Conservation (phyloP, 2,797 vertebrate species). For the Onychomys leucogaster region DNA sequence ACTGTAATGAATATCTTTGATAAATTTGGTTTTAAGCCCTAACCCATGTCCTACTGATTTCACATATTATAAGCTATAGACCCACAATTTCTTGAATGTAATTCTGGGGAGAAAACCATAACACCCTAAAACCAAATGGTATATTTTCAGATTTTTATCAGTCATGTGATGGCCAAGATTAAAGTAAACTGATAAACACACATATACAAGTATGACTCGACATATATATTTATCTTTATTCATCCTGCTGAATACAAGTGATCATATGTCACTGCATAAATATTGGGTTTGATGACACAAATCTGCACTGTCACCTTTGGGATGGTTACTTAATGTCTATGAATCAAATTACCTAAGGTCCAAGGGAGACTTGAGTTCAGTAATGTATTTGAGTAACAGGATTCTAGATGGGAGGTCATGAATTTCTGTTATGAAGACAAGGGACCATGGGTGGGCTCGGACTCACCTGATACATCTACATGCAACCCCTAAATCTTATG, state of each 20-base stretch:
- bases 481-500: neutral
- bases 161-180: neutral
- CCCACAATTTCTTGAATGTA: neutral
- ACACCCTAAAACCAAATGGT: neutral
- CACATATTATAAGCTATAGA: neutral
- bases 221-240: neutral
- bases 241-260: neutral
- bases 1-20: constrained; percentile 77
- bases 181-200: neutral
- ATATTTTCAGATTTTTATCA: constrained; percentile 16
- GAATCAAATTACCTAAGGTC: constrained; percentile 2
- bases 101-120: neutral
- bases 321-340: neutral
- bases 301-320: neutral
- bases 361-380: neutral
- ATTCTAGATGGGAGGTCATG: neutral
- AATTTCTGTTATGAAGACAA: neutral
- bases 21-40: constrained; percentile 66
- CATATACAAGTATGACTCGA: neutral
- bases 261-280: neutral
- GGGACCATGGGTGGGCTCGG: no score
- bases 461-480: no score
- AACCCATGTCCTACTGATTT: constrained; percentile 56
- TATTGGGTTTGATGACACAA: neutral
- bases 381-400: neutral